Evolutionary conservation across 2,888 invertebrate species (phyloP).

Genomic region (Eupeodes luniger): DNA sequence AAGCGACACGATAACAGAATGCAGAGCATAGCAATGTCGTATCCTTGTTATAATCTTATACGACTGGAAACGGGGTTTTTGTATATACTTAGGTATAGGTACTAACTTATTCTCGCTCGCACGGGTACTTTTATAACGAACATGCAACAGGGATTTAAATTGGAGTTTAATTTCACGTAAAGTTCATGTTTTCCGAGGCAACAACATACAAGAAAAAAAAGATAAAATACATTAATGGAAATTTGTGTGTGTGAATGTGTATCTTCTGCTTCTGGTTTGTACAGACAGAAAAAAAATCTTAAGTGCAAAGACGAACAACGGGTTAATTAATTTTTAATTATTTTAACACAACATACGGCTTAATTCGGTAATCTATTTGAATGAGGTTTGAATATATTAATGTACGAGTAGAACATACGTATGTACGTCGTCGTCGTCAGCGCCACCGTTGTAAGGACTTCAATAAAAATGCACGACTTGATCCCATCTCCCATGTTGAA

Average conservation of each 20-base stretch:
- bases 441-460: no score
- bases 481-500: no score
- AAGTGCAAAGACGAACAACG: no score
- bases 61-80: slow-evolving; percentile 5
- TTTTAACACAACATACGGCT: no score
- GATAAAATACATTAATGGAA: background rate
- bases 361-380: background rate
- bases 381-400: no score
- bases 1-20: slow-evolving; percentile 62
- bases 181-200: slow-evolving; percentile 6
- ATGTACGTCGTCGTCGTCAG: no score
- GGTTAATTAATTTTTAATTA: no score
- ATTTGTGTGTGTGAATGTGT: background rate
- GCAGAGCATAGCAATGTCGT: slow-evolving; percentile 35
- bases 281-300: background rate
- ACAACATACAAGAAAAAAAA: background rate
- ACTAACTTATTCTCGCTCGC: background rate
- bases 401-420: no score
- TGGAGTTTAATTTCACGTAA: slow-evolving; percentile 18
- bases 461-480: no score
- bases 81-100: background rate
- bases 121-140: slow-evolving; percentile 27
- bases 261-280: no score
- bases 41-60: slow-evolving; percentile 33
- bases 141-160: slow-evolving; percentile 42